These are phyloP conservation scores for Oreotragus oreotragus DNA, from an alignment of 2,113 vertebrate genomes.

Conservation along the genomic window DNA sequence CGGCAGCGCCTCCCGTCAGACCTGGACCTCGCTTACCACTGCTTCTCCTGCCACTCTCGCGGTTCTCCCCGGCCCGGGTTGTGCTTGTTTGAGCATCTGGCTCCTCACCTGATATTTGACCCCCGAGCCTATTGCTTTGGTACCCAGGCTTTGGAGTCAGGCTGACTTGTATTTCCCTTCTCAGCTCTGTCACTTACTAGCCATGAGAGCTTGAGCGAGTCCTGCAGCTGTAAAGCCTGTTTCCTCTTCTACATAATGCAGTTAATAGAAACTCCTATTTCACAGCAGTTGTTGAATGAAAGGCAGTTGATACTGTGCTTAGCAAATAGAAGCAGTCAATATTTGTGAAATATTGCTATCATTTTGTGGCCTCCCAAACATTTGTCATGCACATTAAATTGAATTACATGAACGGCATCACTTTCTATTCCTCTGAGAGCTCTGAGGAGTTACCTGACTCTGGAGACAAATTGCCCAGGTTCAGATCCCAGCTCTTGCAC, in stretches of 20 bases:
- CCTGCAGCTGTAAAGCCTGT: background rate
- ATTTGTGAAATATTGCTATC: background rate
- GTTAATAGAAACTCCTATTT: background rate
- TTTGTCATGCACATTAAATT: background rate
- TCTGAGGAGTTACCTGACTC: background rate
- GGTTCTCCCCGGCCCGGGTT: background rate
- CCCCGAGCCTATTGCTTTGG: background rate
- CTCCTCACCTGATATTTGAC: background rate
- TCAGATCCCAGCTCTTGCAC: background rate
- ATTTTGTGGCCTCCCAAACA: background rate
- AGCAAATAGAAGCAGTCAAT: background rate
- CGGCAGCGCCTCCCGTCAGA: background rate
- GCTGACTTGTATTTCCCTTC: background rate
- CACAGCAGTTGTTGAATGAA: background rate
- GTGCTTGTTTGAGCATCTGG: background rate
- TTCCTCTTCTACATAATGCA: background rate
- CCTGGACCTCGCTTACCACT: background rate
- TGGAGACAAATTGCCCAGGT: background rate
- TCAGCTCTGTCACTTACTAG: background rate
- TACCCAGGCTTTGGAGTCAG: background rate
- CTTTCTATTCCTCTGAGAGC: background rate
- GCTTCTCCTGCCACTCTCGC: background rate
- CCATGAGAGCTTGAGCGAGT: background rate
- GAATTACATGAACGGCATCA: background rate
- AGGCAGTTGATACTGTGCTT: background rate